Percentiles rank a stretch among this genome's conserved stretches.
These are phyloP conservation scores for Cyclophora punctaria DNA, from an alignment of 2,888 invertebrate species.

Conservation along the genomic window DNA sequence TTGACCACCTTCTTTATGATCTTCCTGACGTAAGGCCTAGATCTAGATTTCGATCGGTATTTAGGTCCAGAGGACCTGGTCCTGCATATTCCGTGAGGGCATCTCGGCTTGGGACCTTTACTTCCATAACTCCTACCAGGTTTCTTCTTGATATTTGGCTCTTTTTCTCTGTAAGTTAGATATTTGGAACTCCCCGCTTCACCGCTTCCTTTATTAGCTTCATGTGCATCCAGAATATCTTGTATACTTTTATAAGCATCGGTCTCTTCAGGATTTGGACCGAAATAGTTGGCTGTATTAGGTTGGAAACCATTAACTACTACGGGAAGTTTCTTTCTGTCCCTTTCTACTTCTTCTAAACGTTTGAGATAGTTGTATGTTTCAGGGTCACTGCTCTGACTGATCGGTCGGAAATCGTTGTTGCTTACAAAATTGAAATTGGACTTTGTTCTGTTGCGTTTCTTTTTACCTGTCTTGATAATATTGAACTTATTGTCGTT, in stretches of 20 bases:
- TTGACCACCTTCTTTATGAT: conserved; percentile 13
- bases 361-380: conserved; percentile 55
- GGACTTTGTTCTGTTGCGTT: conserved; percentile 26
- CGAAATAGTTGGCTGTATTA: conserved; percentile 19
- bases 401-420: conserved; percentile 48
- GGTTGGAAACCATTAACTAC: conserved; percentile 34
- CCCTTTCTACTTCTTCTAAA: conserved; percentile 38
- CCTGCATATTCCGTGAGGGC: conserved; percentile 43
- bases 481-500: conserved; percentile 36
- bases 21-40: conserved; percentile 45
- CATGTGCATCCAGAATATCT: conserved; percentile 57
- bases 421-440: conserved; percentile 44
- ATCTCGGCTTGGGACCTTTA: conserved; percentile 30
- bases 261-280: conserved; percentile 32
- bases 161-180: conserved; percentile 24
- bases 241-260: conserved; percentile 52
- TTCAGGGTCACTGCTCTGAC: conserved; percentile 47
- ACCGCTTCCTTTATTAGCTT: conserved; percentile 40
- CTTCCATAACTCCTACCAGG: conserved; percentile 22
- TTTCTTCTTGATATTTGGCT: conserved; percentile 25
- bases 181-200: conserved; percentile 30
- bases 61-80: conserved; percentile 29
- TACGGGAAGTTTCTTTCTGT: conserved; percentile 31
- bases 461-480: conserved; percentile 20
- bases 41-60: conserved; percentile 23